These are phyloP conservation scores for Alexandromys fortis DNA, from an alignment of 2,113 vertebrate genomes.

Conservation along the genomic window DNA sequence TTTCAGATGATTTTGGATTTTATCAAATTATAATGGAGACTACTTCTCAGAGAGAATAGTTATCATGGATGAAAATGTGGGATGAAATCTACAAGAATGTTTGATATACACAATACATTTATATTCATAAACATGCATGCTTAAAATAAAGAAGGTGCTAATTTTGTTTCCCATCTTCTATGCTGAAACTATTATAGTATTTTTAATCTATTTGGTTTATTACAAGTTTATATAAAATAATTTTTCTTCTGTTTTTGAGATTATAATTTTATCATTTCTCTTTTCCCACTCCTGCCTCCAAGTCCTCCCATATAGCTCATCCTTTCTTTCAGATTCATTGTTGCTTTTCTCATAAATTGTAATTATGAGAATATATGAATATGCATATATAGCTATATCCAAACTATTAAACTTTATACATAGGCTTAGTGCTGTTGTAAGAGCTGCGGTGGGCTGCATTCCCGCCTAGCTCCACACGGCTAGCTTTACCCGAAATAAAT, in stretches of 20 bases:
- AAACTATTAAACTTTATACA: not conserved
- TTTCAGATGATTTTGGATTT: not conserved
- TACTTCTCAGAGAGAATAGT: not conserved
- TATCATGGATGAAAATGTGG: not conserved
- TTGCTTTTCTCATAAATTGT: not conserved
- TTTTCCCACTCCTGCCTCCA: not conserved
- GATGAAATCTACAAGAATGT: not conserved
- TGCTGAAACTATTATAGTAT: not conserved
- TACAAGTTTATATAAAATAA: not conserved
- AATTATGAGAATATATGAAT: not conserved
- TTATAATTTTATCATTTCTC: not conserved
- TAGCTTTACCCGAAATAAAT: too few relatives aligned
- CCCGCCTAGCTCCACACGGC: too few relatives aligned
- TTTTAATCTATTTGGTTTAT: not conserved
- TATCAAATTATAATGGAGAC: not conserved
- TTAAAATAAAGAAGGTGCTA: not conserved
- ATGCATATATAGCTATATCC: too few relatives aligned
- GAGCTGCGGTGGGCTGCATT: too few relatives aligned
- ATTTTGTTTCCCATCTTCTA: not conserved
- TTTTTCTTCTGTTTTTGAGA: not conserved
- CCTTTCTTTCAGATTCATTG: not conserved
- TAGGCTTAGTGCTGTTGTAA: not conserved
- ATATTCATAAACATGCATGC: not conserved
- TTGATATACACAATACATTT: not conserved
- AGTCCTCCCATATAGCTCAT: not conserved